Evolutionary conservation across 2,113 vertebrate species (phyloP).

Genomic region (Xyrauchen texanus): DNA sequence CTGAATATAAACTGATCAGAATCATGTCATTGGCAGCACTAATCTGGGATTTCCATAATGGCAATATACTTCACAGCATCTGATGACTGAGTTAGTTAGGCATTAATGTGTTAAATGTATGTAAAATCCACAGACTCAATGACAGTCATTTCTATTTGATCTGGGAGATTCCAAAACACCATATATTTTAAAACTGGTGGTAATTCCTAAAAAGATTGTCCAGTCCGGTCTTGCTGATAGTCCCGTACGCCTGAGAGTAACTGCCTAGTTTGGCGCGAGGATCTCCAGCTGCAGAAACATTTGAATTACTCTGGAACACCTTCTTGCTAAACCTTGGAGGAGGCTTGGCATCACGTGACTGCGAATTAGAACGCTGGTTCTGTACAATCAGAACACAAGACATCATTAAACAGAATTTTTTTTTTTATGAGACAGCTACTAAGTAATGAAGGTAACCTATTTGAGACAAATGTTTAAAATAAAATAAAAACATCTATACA

Average conservation of each 20-base stretch:
- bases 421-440: neutral
- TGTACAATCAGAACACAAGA: slow-evolving; percentile 55
- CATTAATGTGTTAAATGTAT: neutral
- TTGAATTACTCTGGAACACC: slow-evolving; percentile 81
- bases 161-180: neutral
- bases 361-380: slow-evolving; percentile 72
- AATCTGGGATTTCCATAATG: neutral
- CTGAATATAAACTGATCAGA: neutral
- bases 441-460: too few relatives aligned
- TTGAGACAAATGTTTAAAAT: too few relatives aligned
- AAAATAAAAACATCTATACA: too few relatives aligned
- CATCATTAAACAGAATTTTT: neutral
- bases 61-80: neutral
- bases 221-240: slow-evolving; percentile 82
- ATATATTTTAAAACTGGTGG: slow-evolving; percentile 22
- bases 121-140: too few relatives aligned
- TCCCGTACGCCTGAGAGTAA: slow-evolving; percentile 90
- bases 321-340: slow-evolving; percentile 78
- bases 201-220: slow-evolving; percentile 73
- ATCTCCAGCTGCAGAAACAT: slow-evolving; percentile 78
- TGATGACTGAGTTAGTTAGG: neutral
- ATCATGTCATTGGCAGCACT: slow-evolving; percentile 17
- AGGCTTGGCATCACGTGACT: slow-evolving; percentile 62
- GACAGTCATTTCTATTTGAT: too few relatives aligned
- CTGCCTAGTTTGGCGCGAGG: slow-evolving; percentile 84